phyloP scores from a whole-genome alignment of 1,140 invertebrate species.

The Rhizoglyphus robini region DNA sequence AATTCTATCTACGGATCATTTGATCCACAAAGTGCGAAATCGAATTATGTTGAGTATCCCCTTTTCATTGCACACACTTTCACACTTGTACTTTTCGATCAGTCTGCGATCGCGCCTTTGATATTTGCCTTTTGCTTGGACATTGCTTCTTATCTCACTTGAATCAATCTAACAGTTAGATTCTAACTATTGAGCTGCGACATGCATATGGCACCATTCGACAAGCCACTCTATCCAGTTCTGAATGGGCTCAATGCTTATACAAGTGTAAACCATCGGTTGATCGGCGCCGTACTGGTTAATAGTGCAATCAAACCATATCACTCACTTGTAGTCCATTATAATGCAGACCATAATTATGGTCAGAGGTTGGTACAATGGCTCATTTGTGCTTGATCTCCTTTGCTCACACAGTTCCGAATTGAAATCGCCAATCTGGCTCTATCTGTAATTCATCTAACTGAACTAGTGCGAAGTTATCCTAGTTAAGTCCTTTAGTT shows the following conservation, averaged over 20 bases:
- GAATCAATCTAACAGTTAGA: slow-evolving; percentile 3
- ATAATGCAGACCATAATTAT: too few species aligned
- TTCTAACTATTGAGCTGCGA: neutral
- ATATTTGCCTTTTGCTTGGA: neutral
- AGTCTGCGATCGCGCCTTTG: neutral
- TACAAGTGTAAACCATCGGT: neutral
- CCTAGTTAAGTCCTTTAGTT: neutral
- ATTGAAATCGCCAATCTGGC: neutral
- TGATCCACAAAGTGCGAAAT: neutral
- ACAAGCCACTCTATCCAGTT: neutral
- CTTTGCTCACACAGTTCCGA: neutral
- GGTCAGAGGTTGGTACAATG: neutral
- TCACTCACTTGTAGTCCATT: neutral
- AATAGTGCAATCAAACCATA: neutral
- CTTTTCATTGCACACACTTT: neutral
- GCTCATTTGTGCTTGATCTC: neutral
- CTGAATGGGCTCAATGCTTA: neutral
- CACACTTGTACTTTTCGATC: neutral
- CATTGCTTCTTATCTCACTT: neutral
- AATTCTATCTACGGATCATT: neutral
- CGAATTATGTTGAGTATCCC: too few species aligned
- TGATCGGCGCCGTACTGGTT: neutral
- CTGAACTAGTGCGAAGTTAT: neutral
- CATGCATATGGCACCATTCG: neutral
- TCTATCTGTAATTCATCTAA: neutral